Percentiles rank a stretch among this genome's conserved stretches.
Conservation (phyloP, 1,140 invertebrate species). For the Orussus abietinus region DNA sequence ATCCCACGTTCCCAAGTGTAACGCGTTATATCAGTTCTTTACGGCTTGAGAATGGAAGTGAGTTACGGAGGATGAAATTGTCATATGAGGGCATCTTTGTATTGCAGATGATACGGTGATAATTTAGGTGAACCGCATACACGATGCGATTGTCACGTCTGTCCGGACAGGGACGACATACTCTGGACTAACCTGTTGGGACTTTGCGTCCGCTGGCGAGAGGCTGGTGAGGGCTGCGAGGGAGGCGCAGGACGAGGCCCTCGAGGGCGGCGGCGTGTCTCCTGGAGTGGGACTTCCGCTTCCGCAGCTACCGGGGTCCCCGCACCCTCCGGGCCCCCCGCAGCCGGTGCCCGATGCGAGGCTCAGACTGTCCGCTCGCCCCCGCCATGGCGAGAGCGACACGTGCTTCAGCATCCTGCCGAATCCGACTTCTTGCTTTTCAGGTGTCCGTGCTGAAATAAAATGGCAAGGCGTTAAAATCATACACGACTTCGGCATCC, state of each 20-base stretch:
- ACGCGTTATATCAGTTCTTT: too few relatives aligned
- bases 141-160: too few relatives aligned
- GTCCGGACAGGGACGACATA: too few relatives aligned
- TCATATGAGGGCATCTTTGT: too few relatives aligned
- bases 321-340: slow-evolving; percentile 59
- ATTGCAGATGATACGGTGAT: too few relatives aligned
- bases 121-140: too few relatives aligned
- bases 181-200: slow-evolving; percentile 45
- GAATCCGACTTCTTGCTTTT: slow-evolving; percentile 1
- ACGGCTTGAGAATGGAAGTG: too few relatives aligned
- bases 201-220: slow-evolving; percentile 37
- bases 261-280: slow-evolving; percentile 49
- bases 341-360: slow-evolving; percentile 71
- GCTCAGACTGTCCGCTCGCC: slow-evolving; percentile 75
- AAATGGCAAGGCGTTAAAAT: slow-evolving; percentile 9
- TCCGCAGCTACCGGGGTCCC: slow-evolving; percentile 63
- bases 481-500: slow-evolving; percentile 16
- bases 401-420: slow-evolving; percentile 82
- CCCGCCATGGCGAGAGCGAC: slow-evolving; percentile 76
- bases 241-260: slow-evolving; percentile 49
- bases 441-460: slow-evolving; percentile 6
- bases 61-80: too few relatives aligned
- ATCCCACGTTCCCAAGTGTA: too few relatives aligned
- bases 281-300: slow-evolving; percentile 49
- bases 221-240: slow-evolving; percentile 47